Base-by-base conservation (phyloP, 2,888 invertebrate species). In the Therioaphis trifolii region DNA sequence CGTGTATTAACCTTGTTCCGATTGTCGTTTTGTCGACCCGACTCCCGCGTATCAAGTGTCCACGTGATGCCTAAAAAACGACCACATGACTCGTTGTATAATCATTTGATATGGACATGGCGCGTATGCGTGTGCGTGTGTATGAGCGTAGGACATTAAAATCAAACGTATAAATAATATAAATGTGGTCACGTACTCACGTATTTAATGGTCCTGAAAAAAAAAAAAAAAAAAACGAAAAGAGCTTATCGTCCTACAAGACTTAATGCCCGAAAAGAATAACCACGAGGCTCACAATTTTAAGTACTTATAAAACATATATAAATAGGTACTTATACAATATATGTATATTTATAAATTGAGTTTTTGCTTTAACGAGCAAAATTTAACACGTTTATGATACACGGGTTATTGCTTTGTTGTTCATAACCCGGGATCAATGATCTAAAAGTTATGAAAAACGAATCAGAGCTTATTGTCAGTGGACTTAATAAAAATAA, bases 51-150 rank as follows among this genome's bases (percentile, higher is more conserved):
- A 74, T 55, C 55, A 35, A 74, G 74, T 74, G 74, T 61, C 24
- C 75, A 75, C 75, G 75, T 75, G 75, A 75, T 61, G 58, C 7
- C 27, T 61, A 75, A 58, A 75, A 75, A 61, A 75, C 61, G 58
- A 75, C 58, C 58, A 43, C 75, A 61, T 75, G 75, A 40, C 75
- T 75, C 46, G 75, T 61, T 43, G 43, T 61, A 75, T 74, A 52
- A 49, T 74, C 21, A 40, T 74, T 40, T 55, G 74, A 74, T 74
- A 74, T 11, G 40, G 24, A 55, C 74, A 55, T 40, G 35, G 21
- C 15, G 40, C 21, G 21, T 74, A 74, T 55, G 9, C 29, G 11
- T 74, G 21, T 35, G 14, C n/a, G 9, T 14, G n/a, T 29, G 46
- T 71, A 15, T 27, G 27, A 9, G 21, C 4, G 12, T 29, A 7